phyloP scores from a whole-genome alignment of 2,888 invertebrate species.

The Anticlea derivata region DNA sequence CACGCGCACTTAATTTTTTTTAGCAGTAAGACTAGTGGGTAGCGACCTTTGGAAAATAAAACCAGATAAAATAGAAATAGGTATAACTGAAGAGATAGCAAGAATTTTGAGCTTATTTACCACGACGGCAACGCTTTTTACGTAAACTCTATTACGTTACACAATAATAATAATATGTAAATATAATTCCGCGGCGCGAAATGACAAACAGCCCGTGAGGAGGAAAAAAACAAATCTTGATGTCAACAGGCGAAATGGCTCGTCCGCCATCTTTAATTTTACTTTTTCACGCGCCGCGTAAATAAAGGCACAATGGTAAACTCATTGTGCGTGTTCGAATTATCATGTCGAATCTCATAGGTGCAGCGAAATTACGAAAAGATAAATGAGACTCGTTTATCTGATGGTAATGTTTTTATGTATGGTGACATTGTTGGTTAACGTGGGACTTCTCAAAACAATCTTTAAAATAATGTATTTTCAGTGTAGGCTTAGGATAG shows the following conservation, averaged over 20 bases:
- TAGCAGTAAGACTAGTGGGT: no score
- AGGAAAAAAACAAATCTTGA: constrained; percentile 65
- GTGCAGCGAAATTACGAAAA: constrained; percentile 33
- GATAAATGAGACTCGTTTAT: constrained; percentile 31
- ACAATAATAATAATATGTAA: constrained; percentile 48
- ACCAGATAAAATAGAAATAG: no score
- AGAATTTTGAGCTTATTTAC: no score
- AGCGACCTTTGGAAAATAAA: no score
- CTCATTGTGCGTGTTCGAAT: constrained; percentile 60
- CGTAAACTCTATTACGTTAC: constrained; percentile 34
- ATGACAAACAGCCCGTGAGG: constrained; percentile 58
- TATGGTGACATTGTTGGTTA: not conserved
- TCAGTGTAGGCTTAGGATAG: no score
- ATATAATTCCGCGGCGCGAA: constrained; percentile 50
- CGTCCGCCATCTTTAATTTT: constrained; percentile 49
- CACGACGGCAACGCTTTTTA: constrained; percentile 19
- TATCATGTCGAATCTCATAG: constrained; percentile 54
- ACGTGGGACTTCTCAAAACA: no score
- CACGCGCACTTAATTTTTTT: no score
- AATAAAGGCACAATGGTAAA: constrained; percentile 52
- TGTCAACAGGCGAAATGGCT: constrained; percentile 65
- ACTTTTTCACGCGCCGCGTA: constrained; percentile 54
- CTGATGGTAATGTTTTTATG: constrained; percentile 29
- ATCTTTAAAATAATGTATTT: no score
- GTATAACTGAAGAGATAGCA: no score